Conservation (phyloP, 2,888 invertebrate species). For the Isoperla grammatica region DNA sequence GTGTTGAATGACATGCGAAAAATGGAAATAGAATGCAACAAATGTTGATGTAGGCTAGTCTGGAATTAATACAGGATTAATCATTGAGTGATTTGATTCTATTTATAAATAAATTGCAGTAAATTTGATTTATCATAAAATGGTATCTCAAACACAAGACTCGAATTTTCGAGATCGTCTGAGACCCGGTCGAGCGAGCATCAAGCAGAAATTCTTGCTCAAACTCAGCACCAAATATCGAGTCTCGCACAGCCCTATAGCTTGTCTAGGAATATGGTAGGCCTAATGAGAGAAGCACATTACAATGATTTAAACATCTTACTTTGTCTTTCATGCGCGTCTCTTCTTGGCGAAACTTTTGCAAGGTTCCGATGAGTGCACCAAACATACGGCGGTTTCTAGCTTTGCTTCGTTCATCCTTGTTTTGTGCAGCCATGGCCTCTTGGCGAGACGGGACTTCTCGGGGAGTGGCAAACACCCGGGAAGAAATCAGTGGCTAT, state of each 20-base stretch:
- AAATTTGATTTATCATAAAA: neutral
- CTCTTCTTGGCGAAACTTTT: conserved; percentile 93
- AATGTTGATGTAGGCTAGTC: neutral
- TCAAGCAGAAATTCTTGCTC: no score
- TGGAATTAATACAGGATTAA: neutral
- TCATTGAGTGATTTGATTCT: neutral
- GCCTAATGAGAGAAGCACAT: conserved; percentile 1
- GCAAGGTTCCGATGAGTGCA: conserved; percentile 86
- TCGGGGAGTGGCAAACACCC: conserved; percentile 68
- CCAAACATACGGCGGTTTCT: conserved; percentile 93
- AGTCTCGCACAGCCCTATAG: no score
- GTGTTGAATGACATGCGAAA: no score
- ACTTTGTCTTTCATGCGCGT: conserved; percentile 80
- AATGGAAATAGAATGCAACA: no score
- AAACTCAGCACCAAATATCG: no score
- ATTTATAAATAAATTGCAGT: conserved; percentile 1
- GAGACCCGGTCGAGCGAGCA: no score
- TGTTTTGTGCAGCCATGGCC: conserved; percentile 73
- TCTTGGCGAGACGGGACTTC: conserved; percentile 82
- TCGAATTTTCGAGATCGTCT: no score
- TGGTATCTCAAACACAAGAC: no score
- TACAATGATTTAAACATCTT: conserved; percentile 33
- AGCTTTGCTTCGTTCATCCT: conserved; percentile 65
- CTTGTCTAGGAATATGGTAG: no score
- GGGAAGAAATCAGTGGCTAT: conserved; percentile 64